Base-by-base conservation (phyloP, 2,888 invertebrate species). In the Lasioglossum villosulum region DNA sequence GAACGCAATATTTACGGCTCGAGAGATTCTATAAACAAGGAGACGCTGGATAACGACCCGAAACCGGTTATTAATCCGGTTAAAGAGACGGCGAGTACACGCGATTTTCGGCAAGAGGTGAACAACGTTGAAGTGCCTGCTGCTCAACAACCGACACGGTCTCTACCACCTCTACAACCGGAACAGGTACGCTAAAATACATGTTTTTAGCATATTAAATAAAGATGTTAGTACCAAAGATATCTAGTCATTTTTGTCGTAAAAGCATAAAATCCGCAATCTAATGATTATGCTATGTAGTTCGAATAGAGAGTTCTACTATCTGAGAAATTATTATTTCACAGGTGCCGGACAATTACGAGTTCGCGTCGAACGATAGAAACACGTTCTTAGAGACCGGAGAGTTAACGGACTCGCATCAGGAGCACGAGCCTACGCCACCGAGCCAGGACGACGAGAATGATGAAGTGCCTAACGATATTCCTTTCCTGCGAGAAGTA, bases 351-450 rank as follows among this genome's bases (percentile, higher is more conserved):
- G 95, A 95, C 66, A 95, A 95, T 83, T 95, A 95, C 59, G 95
- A 95, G 79, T 95, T 95, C 39, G 95, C 95, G 4, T 95, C 95
- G 4, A 95, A 94, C 73, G 95, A 95, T 71, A 88, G 95, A 75
- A 95, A 95, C 66, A 95, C 95, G 14, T 95, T 95, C 79, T 88
- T 95, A 59, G 95, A 95, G 81, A 95, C 95, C 4, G 95, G 95
- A 0, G 95, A 95, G 78, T 82, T 95, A n/a, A 95, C 95, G 5
- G 95, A 95, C 86, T 93, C 94, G 6, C 95, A 95, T 88, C 94
- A 94, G 71, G 94, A 94, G 30, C 94, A 94, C 76, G 94, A 94
- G 68, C 88, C 93, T 0, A 92, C 91, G 14, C 93, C 94, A 0
- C 92, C 93, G 4, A 94, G 92, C 78, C 95, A 95, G 79, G 95